Evolutionary conservation across 2,888 invertebrate species (phyloP).

Genomic region (Arrhopalites spinosus): DNA sequence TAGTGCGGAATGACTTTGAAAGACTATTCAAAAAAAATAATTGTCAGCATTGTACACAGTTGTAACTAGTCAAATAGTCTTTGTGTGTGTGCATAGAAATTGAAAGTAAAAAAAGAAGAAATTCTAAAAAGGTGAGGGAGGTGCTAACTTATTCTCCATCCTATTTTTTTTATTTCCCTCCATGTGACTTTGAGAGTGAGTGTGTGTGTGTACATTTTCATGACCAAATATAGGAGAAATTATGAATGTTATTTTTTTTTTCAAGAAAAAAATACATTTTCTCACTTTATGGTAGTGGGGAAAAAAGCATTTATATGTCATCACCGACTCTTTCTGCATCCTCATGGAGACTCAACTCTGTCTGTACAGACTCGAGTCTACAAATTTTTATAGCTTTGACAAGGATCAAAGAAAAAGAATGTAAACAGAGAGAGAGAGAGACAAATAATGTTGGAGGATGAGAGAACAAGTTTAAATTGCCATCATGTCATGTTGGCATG

Average conservation of each 20-base stretch:
- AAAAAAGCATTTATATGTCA: constrained; percentile 41
- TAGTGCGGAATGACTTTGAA: too few species aligned
- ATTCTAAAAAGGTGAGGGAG: constrained; percentile 20
- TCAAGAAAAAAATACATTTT: constrained; percentile 31
- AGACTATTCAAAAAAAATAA: too few species aligned
- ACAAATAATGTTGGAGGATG: neutral
- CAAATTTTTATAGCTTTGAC: neutral
- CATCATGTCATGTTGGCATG: constrained; percentile 2
- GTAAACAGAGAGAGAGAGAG: constrained; percentile 5
- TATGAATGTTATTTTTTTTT: constrained; percentile 34
- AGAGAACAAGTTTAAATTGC: neutral
- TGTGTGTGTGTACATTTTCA: constrained; percentile 19
- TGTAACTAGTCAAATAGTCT: too few species aligned
- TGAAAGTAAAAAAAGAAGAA: too few species aligned
- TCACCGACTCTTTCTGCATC: constrained; percentile 25
- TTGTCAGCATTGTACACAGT: too few species aligned
- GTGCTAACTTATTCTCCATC: neutral
- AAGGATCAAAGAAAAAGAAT: constrained; percentile 1
- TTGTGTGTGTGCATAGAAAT: too few species aligned
- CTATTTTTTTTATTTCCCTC: neutral
- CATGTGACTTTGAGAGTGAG: constrained; percentile 1
- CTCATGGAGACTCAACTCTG: neutral
- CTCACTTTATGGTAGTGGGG: constrained; percentile 41
- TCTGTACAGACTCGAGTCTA: neutral
- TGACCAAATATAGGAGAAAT: constrained; percentile 45